Evolutionary conservation across 2,797 vertebrate species (phyloP), one percentile per base, ranked within the genome.

Genomic region (Trachurus trachurus): DNA sequence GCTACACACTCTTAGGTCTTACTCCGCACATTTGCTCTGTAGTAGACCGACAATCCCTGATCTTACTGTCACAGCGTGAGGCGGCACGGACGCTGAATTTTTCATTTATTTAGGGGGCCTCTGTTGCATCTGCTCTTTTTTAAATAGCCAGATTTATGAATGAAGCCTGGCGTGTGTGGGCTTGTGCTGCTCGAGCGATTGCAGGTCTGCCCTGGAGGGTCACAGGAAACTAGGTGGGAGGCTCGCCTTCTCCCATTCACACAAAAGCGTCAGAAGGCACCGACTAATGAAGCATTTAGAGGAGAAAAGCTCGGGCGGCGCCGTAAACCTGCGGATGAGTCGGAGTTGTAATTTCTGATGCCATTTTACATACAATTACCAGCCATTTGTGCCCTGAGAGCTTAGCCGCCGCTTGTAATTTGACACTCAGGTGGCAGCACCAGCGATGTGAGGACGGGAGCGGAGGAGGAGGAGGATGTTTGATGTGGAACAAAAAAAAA

Each of bases 361-460:
- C 52, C 34, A 45, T 84, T 87, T 78, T 71, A 59, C 78, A 65
- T 74, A 76, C 74, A 88, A 83, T 90, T 81, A 90, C 65, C 81
- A 71, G 81, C 47, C 39, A 65, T 85, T 88, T 87, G 78, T 84
- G 78, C 71, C 56, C 19, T 15, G 73, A 83, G 53, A 78, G 64
- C 53, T 70, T 29, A 37, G 58, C 59, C 42, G 10, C 53, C 1
- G n/a, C 76, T 57, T 2, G 64, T 49, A 73, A 71, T 82, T 57
- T 59, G 69, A 60, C 74, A 40, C 68, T 83, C 7, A 29, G 70
- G 62, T 52, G 11, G 66, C 66, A 26, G 49, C 62, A 9, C n/a
- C 54, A 22, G 67, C 26, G 34, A 59, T 21, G 66, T 16, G 59
- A 31, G 34, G 57, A 82, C 49, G 63, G 50, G 76, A 72, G 44